Evolutionary conservation across 2,113 vertebrate species (phyloP), one percentile per base, ranked within the genome.

Genomic region (Hydrochoerus hydrochaeris): DNA sequence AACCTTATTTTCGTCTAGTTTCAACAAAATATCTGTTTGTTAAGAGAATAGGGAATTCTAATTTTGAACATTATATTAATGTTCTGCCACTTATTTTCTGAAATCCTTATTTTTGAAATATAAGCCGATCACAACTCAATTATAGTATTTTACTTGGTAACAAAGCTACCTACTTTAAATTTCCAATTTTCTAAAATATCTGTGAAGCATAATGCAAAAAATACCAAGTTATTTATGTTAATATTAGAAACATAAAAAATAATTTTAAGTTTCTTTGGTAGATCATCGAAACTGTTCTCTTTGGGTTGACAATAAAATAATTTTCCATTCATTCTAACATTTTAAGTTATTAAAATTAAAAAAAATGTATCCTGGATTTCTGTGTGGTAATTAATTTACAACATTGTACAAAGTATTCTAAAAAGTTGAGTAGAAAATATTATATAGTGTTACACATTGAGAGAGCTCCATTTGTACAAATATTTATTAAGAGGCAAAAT

Each of bases 61-160:
- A 52, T 89, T 30, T 44, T 94, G 77, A 93, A 52, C 14, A 83
- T 94, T 30, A 73, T 49, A 71, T 86, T 82, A 17, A 19, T 41
- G 7, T 90, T 95, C 52, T 89, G 38, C 17, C 7, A 69, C 46
- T 44, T 77, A 58, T 69, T 94, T 93, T 17, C n/a, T 44, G 8
- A 84, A 84, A 73, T 3, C 62, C 83, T 9, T 78, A 26, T 85
- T 88, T 94, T 96, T 38, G 78, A 67, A 54, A 94, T 86, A 67
- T 44, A 30, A 65, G 3, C 3, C 2, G 86, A 84, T 2, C 4
- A 49, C 22, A 75, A 3, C 0, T 91, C 28, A 63, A 7, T 88
- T 46, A 49, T 0, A 82, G 44, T 69, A 94, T 60, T 84, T 88
- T 88, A 24, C 10, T 71, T 73, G 38, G 44, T 4, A 13, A 49